Base-by-base conservation (phyloP, 1,140 invertebrate genomes). In the Achatina immaculata region DNA sequence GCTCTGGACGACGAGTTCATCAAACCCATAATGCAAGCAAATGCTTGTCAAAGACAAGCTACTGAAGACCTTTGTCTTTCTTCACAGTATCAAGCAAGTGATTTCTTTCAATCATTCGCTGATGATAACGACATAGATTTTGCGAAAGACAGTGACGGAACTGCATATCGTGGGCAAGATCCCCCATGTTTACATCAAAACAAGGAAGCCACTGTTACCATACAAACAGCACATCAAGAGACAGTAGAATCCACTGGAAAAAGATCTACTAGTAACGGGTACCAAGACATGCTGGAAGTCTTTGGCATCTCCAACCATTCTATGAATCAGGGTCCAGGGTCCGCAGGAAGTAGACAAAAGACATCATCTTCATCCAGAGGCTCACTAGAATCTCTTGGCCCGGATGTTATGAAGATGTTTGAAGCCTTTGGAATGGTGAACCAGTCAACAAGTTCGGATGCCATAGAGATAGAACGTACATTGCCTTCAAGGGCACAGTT, bases 361-460 rank as follows among this genome's bases (percentile, higher is more conserved):
- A 14, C 65, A 11, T 72, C 69, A 36, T 38, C 69, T 38, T 72
- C 69, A 7, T 72, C 69, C 38, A 40, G 34, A 7, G 69, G 40
- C 7, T 72, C 69, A 7, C 28, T 36, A 7, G 69, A 72, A 43
- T 36, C 38, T 14, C 11, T 38, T 21, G 69, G 40, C 69, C 69
- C 69, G 11, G 40, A 72, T 72, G 69, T 72, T 14, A 28, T 72
- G 9, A 72, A 72, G 31, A 72, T 72, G 69, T 43, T 72, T 14
- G 69, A 72, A 72, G 69, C 69, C 14, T 72, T 72, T 72, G 69
- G 69, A 9, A 43, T 72, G 69, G 38, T 72, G 6, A 40, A 43
- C 14, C 69, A 72, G 11, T 38, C 69, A 7, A 72, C 69, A 19
- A 38, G 69, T 43, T 28, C 69, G 6, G 69, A 72, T 7, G 69